Conservation (phyloP, 2,888 invertebrate genomes). For the Drosophila hawaiiensis region DNA sequence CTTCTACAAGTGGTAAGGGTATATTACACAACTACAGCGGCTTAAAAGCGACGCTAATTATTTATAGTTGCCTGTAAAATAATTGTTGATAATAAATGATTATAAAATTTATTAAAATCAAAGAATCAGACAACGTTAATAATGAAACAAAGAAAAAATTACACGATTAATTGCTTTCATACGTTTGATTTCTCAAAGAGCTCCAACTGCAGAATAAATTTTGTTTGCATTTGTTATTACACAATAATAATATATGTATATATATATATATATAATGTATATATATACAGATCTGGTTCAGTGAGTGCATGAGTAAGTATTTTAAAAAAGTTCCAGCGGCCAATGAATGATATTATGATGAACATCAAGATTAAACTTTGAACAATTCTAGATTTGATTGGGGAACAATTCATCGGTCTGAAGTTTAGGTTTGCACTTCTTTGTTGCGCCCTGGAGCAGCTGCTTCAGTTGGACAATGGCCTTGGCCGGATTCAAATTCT, state of each 20-base stretch:
- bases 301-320: neutral
- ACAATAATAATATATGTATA: neutral
- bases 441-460: constrained; percentile 91
- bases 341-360: neutral
- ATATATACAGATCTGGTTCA: neutral
- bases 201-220: neutral
- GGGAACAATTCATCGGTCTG: constrained; percentile 88
- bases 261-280: neutral
- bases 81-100: too few species aligned
- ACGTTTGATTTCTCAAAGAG: neutral
- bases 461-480: constrained; percentile 98
- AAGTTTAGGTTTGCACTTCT: constrained; percentile 91
- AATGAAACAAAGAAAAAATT: neutral
- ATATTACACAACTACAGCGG: too few species aligned
- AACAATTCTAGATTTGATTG: neutral
- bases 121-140: too few species aligned
- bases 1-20: too few species aligned
- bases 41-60: too few species aligned
- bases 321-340: neutral
- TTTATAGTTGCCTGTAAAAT: too few species aligned
- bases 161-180: neutral
- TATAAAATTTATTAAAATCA: too few species aligned
- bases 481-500: constrained; percentile 96
- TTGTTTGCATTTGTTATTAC: neutral
- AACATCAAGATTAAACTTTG: neutral